Evolutionary conservation across 2,113 vertebrate genomes (phyloP), one percentile per base, ranked within the genome.

Genomic region (Siniperca chuatsi): DNA sequence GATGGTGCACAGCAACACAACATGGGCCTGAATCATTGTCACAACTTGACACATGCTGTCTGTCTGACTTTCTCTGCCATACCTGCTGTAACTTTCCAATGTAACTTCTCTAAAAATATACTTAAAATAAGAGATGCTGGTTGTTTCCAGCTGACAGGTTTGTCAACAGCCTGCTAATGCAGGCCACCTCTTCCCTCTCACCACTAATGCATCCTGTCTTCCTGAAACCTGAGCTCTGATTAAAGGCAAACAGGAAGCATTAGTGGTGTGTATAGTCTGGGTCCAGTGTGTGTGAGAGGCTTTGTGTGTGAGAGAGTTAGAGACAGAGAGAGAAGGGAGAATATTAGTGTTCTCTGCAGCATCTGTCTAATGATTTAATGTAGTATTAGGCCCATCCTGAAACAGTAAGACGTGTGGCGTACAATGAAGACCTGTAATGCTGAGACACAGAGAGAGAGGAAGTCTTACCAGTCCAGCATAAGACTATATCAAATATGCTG

Each of bases 241-340:
- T 94, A 92, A 93, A 90, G 90, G 81, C 79, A 94, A 89, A 93
- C 92, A 93, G 93, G 94, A 95, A 94, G 90, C 91, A 93, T 92
- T 92, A 95, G 84, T 57, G 67, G 65, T 58, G 88, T 75, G 76
- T 80, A 77, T 58, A 86, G 82, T 84, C 75, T 55, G 68, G 77
- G 33, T 78, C 52, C 67, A 69, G 80, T 77, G 87, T 78, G 74
- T 72, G 74, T 80, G 64, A 65, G 80, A 81, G 78, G 64, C 62
- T 74, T 55, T 84, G 57, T 82, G 81, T 77, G 76, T 78, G 78
- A 61, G 84, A 71, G 81, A 68, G 69, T 71, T 33, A 55, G 48
- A 81, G 80, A 50, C 21, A 54, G 37, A 79, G 40, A 64, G 50
- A 82, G 64, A 76, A 74, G 50, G 44, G 52, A 86, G 77, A 88